Evolutionary conservation across 2,113 vertebrate genomes (phyloP).

Genomic region (Sinosuthora webbiana): DNA sequence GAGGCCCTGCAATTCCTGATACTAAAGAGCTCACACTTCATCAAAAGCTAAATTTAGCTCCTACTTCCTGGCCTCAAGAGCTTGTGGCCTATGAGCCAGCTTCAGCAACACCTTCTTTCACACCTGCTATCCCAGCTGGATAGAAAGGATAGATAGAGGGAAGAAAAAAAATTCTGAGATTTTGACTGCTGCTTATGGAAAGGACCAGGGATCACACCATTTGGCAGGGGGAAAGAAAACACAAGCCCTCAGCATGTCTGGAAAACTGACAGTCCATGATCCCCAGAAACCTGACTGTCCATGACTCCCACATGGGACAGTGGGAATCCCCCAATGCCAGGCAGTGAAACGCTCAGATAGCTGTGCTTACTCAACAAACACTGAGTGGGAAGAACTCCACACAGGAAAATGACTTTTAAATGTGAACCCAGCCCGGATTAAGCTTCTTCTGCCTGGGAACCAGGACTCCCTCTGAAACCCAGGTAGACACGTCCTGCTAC

Average conservation of each 20-base stretch:
- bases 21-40: not conserved
- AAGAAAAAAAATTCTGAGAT: not conserved
- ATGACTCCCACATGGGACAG: not conserved
- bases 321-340: accelerated
- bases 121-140: not conserved
- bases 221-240: not conserved
- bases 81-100: not conserved
- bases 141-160: not conserved
- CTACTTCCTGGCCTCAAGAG: not conserved
- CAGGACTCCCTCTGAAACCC: not conserved
- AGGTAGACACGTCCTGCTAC: not conserved
- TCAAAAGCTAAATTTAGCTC: not conserved
- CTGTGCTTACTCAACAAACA: not conserved
- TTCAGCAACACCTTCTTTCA: not conserved
- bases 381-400: not conserved
- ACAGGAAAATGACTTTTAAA: accelerated
- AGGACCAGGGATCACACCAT: not conserved
- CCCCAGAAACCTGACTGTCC: not conserved
- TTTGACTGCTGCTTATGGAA: not conserved
- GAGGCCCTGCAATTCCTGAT: not conserved
- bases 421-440: not conserved
- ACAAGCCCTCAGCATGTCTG: not conserved
- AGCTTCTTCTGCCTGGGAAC: not conserved
- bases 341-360: not conserved
- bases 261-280: not conserved